A percentile compares a stretch with the other conserved stretches of the same genome.
These are phyloP conservation scores for Holacanthella duospinosa DNA, from an alignment of 2,888 invertebrate species.

Conservation along the genomic window DNA sequence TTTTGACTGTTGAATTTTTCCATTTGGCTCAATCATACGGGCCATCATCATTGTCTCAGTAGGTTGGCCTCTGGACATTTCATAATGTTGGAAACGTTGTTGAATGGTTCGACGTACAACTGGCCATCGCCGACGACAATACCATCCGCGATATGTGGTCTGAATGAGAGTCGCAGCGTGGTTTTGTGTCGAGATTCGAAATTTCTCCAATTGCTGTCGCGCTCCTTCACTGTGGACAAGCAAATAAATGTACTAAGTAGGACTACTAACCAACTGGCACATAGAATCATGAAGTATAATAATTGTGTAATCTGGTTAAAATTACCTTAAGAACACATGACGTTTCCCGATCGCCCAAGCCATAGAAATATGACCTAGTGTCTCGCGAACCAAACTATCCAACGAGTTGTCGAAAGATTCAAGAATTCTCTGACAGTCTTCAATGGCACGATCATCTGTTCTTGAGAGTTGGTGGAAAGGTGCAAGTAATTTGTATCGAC, in stretches of 20 bases:
- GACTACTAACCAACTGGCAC: no score
- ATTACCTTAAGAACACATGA: conserved; percentile 69
- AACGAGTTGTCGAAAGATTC: conserved; percentile 56
- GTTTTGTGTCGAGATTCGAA: conserved; percentile 64
- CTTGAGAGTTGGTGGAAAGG: conserved; percentile 52
- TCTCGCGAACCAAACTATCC: conserved; percentile 23
- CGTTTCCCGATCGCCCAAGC: conserved; percentile 87
- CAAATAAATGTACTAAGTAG: no score
- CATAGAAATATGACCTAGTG: conserved; percentile 49
- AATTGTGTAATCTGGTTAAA: no score
- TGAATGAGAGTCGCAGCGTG: conserved; percentile 74
- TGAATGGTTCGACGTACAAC: conserved; percentile 8
- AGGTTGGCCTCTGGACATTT: neutral
- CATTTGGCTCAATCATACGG: neutral
- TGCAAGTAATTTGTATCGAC: conserved; percentile 71
- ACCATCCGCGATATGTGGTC: conserved; percentile 69
- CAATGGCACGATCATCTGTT: conserved; percentile 46
- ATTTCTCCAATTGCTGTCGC: conserved; percentile 74
- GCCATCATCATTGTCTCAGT: neutral
- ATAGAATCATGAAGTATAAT: no score
- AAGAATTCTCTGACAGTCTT: conserved; percentile 64
- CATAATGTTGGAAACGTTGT: neutral
- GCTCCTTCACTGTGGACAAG: conserved; percentile 80
- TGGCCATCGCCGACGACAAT: conserved; percentile 22
- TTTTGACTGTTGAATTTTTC: neutral